Evolutionary conservation across 2,888 invertebrate genomes (phyloP).

Genomic region (Hybos culiciformis): DNA sequence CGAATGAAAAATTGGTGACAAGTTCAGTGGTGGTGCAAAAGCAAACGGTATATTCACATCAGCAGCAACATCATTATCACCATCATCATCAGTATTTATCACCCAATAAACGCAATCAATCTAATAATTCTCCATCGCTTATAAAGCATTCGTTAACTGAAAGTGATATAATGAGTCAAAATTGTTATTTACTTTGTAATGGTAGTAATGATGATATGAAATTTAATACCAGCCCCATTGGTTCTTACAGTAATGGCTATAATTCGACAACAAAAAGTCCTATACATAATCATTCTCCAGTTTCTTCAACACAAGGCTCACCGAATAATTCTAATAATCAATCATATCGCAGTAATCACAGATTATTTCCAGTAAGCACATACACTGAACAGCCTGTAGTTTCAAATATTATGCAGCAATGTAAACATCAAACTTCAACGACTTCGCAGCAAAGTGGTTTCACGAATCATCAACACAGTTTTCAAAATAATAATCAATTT

Average conservation of each 20-base stretch:
- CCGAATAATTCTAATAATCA: slow-evolving; percentile 1
- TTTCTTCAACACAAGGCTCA: not conserved
- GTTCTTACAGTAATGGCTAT: slow-evolving; percentile 18
- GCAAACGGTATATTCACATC: slow-evolving; percentile 12
- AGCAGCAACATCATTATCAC: slow-evolving; percentile 9
- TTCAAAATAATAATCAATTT: too few relatives aligned
- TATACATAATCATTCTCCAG: not conserved
- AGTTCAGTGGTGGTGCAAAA: slow-evolving; percentile 2
- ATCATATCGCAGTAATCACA: slow-evolving; percentile 35
- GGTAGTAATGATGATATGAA: slow-evolving; percentile 5
- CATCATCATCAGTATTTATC: slow-evolving; percentile 10
- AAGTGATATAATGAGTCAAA: slow-evolving; percentile 15
- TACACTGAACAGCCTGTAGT: slow-evolving; percentile 40
- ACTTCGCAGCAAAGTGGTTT: too few relatives aligned
- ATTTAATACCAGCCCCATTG: slow-evolving; percentile 31
- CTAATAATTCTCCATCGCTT: too few relatives aligned
- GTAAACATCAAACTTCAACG: too few relatives aligned
- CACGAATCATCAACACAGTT: too few relatives aligned
- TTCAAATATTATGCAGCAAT: too few relatives aligned
- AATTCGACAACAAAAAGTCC: not conserved
- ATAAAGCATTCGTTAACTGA: not conserved
- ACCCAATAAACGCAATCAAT: too few relatives aligned
- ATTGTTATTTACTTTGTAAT: too few relatives aligned
- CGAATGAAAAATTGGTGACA: not conserved
- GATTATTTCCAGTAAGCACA: slow-evolving; percentile 56